phyloP scores from a whole-genome alignment of 2,888 invertebrate species.

The Thalpophila matura region DNA sequence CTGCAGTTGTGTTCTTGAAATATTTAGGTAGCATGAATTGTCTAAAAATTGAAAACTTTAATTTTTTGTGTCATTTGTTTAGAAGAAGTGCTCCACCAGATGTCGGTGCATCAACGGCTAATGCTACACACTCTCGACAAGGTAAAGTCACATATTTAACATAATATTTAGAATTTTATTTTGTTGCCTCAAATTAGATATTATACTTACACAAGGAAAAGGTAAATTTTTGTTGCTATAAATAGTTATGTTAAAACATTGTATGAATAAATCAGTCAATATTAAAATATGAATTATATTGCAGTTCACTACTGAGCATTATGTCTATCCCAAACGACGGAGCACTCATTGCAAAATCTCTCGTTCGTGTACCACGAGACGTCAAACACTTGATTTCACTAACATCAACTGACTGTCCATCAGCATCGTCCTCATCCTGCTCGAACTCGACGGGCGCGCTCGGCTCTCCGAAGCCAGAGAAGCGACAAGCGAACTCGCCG shows the following conservation, averaged over 20 bases:
- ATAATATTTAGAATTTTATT: no score
- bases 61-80: conserved; percentile 51
- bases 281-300: no score
- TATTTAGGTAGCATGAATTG: neutral
- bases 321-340: no score
- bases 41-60: neutral
- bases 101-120: conserved; percentile 78
- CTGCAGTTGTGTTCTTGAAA: conserved; percentile 18
- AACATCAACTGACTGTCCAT: neutral
- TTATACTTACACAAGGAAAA: neutral
- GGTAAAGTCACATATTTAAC: conserved; percentile 72
- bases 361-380: no score
- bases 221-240: neutral
- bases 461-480: conserved; percentile 97
- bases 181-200: neutral
- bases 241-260: no score
- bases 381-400: no score
- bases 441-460: conserved; percentile 93
- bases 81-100: conserved; percentile 86
- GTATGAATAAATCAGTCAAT: no score
- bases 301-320: no score
- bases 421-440: conserved; percentile 93
- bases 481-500: conserved; percentile 97
- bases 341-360: no score
- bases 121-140: conserved; percentile 87